Evolutionary conservation across 2,797 vertebrate species (phyloP).

Genomic region (Takifugu rubripes): DNA sequence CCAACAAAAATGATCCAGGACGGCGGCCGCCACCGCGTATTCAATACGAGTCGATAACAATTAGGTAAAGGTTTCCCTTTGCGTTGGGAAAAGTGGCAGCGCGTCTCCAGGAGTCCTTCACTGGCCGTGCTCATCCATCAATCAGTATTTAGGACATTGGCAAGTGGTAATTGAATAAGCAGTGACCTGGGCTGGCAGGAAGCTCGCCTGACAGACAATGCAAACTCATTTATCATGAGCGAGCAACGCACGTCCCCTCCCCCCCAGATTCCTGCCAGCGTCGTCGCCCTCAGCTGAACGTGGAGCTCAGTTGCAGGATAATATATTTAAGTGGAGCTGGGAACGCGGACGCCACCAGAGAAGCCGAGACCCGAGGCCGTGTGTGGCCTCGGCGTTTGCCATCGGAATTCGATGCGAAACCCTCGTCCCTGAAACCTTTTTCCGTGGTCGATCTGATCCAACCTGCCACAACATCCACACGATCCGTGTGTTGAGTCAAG

Average conservation of each 20-base stretch:
- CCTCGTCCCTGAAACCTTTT: too few species aligned
- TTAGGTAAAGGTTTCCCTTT: constrained; percentile 56
- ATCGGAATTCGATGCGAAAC: too few species aligned
- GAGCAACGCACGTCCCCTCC: constrained; percentile 61
- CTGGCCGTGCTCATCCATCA: constrained; percentile 94
- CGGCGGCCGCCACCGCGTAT: constrained; percentile 38
- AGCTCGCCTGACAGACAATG: constrained; percentile 93
- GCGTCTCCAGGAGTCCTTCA: constrained; percentile 78
- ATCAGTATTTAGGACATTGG: constrained; percentile 95
- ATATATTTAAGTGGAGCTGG: constrained; percentile 30
- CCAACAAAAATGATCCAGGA: constrained; percentile 23
- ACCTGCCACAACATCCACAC: constrained; percentile 6
- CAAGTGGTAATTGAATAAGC: constrained; percentile 98
- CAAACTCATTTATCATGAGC: constrained; percentile 93
- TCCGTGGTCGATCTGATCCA: constrained; percentile 1
- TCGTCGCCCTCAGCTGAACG: constrained; percentile 38
- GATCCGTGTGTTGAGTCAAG: constrained; percentile 19
- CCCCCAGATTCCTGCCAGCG: constrained; percentile 63
- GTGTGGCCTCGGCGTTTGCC: too few species aligned
- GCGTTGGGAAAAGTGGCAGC: constrained; percentile 31
- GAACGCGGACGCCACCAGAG: constrained; percentile 1
- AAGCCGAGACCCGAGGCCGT: too few species aligned
- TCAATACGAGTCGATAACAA: constrained; percentile 69
- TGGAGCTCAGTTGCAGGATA: constrained; percentile 21
- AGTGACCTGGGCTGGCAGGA: constrained; percentile 94